Evolutionary conservation across 1,140 invertebrate species (phyloP).

Genomic region (Zelostemma sp.): DNA sequence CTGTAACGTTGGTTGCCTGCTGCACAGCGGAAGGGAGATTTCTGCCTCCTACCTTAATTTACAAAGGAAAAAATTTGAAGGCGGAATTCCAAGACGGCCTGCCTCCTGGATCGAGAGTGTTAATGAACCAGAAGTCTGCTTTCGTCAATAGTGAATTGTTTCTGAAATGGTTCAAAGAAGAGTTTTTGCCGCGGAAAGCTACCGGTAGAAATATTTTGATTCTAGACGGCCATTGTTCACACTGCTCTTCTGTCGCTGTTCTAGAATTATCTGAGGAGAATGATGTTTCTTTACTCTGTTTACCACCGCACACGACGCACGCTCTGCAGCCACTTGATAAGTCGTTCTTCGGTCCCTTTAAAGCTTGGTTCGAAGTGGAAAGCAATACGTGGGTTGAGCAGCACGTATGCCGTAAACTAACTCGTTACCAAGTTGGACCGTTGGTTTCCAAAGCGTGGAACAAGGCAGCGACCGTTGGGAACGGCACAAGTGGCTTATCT

Average conservation of each 20-base stretch:
- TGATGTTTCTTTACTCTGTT: constrained; percentile 57
- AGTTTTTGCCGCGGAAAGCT: constrained; percentile 58
- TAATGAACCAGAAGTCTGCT: constrained; percentile 57
- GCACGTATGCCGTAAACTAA: constrained; percentile 16
- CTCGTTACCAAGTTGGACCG: constrained; percentile 14
- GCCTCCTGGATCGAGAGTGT: constrained; percentile 47
- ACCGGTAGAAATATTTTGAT: constrained; percentile 57
- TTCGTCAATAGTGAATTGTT: constrained; percentile 60
- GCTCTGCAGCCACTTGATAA: constrained; percentile 58
- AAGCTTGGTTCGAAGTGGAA: constrained; percentile 29
- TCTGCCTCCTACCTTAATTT: constrained; percentile 50
- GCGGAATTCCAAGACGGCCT: constrained; percentile 55
- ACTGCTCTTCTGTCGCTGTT: constrained; percentile 47
- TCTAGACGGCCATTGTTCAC: constrained; percentile 63
- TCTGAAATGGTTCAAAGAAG: constrained; percentile 56
- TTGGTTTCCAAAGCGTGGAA: not conserved
- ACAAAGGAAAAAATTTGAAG: constrained; percentile 59
- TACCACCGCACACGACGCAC: constrained; percentile 61
- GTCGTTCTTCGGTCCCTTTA: constrained; percentile 52
- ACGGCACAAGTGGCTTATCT: constrained; percentile 1
- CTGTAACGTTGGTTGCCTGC: not conserved
- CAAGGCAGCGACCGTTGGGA: not conserved
- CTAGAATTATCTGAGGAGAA: constrained; percentile 55
- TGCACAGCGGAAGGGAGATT: constrained; percentile 44
- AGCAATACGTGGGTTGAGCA: constrained; percentile 13